Evolutionary conservation across 37 sponge, comb jelly and placozoan species (phyloP).

Genomic region (Lycopodina hypogea): DNA sequence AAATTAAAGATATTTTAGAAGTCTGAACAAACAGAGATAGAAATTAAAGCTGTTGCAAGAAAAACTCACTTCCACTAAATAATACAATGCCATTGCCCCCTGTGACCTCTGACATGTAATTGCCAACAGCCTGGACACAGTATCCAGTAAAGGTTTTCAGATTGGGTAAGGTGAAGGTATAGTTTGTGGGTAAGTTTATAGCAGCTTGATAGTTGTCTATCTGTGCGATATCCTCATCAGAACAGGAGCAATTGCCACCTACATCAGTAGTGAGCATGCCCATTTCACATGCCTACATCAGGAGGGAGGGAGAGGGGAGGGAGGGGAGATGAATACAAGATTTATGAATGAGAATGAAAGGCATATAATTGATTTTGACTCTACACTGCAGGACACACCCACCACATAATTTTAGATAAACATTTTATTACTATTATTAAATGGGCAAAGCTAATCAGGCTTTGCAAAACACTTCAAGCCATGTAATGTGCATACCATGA

Average conservation of each 20-base stretch:
- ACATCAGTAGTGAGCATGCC: neutral
- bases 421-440: too few relatives aligned
- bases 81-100: neutral
- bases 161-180: neutral
- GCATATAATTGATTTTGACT: too few relatives aligned
- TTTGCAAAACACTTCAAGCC: too few relatives aligned
- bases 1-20: neutral
- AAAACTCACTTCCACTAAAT: neutral
- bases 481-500: too few relatives aligned
- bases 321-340: too few relatives aligned
- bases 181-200: neutral
- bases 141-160: neutral
- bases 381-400: too few relatives aligned
- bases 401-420: too few relatives aligned
- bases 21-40: neutral
- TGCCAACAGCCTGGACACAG: conserved; percentile 13
- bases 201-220: neutral
- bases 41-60: too few relatives aligned
- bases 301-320: neutral
- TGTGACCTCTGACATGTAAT: conserved; percentile 11
- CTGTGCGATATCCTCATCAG: too few relatives aligned
- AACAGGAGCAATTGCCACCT: neutral
- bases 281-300: neutral
- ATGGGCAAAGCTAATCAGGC: too few relatives aligned
- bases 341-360: too few relatives aligned